Percentiles rank a stretch among this genome's conserved stretches.
phyloP scores from a whole-genome alignment of 2,113 vertebrate species.

The Pantherophis guttatus region DNA sequence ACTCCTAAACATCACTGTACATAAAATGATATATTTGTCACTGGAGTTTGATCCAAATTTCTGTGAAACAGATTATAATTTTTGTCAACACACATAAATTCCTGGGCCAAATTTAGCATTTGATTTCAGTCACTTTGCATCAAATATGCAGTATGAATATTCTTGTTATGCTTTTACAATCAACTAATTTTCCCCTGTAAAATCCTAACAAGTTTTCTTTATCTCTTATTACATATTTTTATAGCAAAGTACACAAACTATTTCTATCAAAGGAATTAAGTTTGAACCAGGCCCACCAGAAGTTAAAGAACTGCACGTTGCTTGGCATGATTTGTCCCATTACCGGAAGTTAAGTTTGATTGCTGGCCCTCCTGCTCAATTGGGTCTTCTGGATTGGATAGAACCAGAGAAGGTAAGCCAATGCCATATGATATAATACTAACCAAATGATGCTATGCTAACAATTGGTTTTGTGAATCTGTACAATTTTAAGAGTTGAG shows the following conservation, averaged over 20 bases:
- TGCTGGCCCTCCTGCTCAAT: conserved; percentile 78
- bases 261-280: conserved; percentile 75
- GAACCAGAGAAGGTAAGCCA: conserved; percentile 70
- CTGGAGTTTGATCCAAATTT: not conserved
- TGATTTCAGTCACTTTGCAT: not conserved
- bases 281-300: conserved; percentile 76
- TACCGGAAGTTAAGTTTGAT: conserved; percentile 73
- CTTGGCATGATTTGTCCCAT: conserved; percentile 75
- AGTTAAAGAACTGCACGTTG: conserved; percentile 80
- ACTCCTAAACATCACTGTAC: not conserved
- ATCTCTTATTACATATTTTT: conserved; percentile 32
- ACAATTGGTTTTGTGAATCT: not conserved
- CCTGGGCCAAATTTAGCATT: not conserved
- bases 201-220: not conserved
- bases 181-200: not conserved
- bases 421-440: not conserved
- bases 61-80: not conserved
- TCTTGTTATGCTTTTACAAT: not conserved
- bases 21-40: not conserved
- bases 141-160: not conserved
- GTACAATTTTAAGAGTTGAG: not conserved
- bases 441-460: rapidly evolving
- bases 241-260: conserved; percentile 73
- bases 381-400: conserved; percentile 75
- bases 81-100: not conserved